A percentile compares a stretch with the other conserved stretches of the same genome.
phyloP scores from a whole-genome alignment of 2,888 invertebrate genomes.

The Drosophila eohydei region DNA sequence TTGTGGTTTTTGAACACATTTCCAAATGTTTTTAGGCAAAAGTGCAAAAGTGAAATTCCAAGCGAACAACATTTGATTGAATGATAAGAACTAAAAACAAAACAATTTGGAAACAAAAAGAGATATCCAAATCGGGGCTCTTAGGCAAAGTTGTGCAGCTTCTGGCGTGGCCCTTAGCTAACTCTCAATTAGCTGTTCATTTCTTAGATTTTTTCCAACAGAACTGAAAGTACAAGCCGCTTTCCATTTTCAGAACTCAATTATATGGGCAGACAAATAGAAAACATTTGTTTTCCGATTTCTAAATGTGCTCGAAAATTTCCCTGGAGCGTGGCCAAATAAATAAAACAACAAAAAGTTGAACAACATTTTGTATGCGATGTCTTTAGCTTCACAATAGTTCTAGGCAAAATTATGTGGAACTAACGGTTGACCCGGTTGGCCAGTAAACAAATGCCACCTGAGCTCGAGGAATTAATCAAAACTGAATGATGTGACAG shows the following conservation, averaged over 20 bases:
- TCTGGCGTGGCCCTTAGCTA: slow-evolving; percentile 3
- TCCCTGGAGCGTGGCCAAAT: slow-evolving; percentile 44
- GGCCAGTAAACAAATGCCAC: slow-evolving; percentile 21
- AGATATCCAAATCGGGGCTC: background rate
- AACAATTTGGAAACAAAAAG: slow-evolving; percentile 2
- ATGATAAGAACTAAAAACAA: slow-evolving; percentile 20
- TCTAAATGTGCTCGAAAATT: slow-evolving; percentile 47
- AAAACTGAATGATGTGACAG: slow-evolving; percentile 36
- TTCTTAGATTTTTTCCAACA: background rate
- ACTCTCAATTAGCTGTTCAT: slow-evolving; percentile 12
- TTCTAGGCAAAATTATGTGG: slow-evolving; percentile 46
- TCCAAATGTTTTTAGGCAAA: slow-evolving; percentile 19
- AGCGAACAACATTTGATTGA: slow-evolving; percentile 5
- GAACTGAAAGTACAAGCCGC: slow-evolving; percentile 56
- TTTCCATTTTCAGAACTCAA: slow-evolving; percentile 54
- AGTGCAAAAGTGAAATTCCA: slow-evolving; percentile 46
- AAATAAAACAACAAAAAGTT: background rate
- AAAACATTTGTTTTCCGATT: slow-evolving; percentile 39
- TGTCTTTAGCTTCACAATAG: slow-evolving; percentile 25
- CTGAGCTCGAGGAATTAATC: slow-evolving; percentile 35
- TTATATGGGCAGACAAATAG: slow-evolving; percentile 21
- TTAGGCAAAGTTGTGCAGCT: background rate
- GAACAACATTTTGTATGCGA: slow-evolving; percentile 13
- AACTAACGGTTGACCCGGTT: slow-evolving; percentile 68
- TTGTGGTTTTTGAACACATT: slow-evolving; percentile 17